Percentiles rank a stretch among this genome's conserved stretches.
These are phyloP conservation scores for Podiceps cristatus DNA, from an alignment of 2,113 vertebrate species.

Conservation along the genomic window DNA sequence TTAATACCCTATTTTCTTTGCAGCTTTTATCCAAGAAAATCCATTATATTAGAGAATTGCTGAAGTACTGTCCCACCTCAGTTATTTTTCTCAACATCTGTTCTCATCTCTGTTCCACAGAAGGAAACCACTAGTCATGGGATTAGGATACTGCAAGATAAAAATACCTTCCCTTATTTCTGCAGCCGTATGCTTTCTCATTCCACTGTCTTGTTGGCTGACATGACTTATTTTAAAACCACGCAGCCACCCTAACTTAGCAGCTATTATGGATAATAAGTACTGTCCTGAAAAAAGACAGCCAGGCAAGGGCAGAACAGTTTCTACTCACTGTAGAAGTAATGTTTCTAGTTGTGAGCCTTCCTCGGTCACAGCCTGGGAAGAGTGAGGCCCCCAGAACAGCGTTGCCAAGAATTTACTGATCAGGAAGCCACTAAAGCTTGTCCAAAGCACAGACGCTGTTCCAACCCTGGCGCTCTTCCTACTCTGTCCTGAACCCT, in stretches of 20 bases:
- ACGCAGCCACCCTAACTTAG: neutral
- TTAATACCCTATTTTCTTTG: neutral
- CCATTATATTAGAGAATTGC: neutral
- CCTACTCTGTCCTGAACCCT: neutral
- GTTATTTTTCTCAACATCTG: neutral
- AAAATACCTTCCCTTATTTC: conserved; percentile 1
- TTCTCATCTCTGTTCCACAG: neutral
- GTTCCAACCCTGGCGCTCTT: neutral
- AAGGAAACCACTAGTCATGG: neutral
- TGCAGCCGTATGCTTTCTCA: neutral
- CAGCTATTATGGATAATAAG: neutral
- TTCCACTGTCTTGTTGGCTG: neutral
- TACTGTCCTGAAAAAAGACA: neutral
- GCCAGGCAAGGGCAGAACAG: neutral
- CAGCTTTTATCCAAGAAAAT: neutral
- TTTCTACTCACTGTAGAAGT: neutral
- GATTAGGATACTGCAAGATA: neutral
- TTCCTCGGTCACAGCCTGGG: neutral
- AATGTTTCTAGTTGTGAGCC: neutral
- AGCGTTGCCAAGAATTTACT: neutral
- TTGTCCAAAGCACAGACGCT: neutral
- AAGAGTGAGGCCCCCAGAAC: neutral
- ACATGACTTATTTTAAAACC: neutral
- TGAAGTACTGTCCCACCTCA: neutral
- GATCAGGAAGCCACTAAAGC: neutral